These are phyloP conservation scores for Tapera naevia DNA, from an alignment of 2,797 vertebrate genomes.

Conservation along the genomic window DNA sequence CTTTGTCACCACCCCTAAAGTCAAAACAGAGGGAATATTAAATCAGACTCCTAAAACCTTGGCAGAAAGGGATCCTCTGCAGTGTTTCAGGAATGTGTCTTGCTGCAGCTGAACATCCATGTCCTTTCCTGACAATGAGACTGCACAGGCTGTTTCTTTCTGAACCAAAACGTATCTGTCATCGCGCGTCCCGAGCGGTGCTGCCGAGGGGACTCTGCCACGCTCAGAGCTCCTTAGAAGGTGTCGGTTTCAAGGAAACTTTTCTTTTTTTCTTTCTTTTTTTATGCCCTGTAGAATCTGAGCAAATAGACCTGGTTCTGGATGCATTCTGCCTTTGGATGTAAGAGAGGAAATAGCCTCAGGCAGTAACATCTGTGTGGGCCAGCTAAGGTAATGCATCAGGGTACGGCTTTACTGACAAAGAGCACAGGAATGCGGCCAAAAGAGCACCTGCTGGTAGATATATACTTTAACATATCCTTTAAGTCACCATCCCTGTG, in stretches of 20 bases:
- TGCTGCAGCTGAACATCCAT: neutral
- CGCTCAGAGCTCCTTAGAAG: constrained; percentile 28
- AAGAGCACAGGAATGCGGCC: neutral
- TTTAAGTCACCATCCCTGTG: neutral
- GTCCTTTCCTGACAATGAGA: constrained; percentile 51
- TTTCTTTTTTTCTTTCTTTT: neutral
- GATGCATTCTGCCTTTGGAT: neutral
- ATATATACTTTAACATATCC: neutral
- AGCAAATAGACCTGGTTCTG: constrained; percentile 29
- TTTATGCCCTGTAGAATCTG: neutral
- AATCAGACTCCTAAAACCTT: neutral
- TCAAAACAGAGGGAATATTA: neutral
- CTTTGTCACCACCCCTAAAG: neutral
- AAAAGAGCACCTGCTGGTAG: constrained; percentile 28
- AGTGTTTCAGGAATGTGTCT: neutral
- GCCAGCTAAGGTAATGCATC: constrained; percentile 58
- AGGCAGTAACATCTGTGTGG: constrained; percentile 31
- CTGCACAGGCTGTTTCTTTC: constrained; percentile 31
- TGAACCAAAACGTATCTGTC: constrained; percentile 68
- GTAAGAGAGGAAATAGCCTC: constrained; percentile 20
- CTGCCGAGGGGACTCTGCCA: neutral
- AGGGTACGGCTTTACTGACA: constrained; percentile 28
- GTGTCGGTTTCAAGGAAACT: constrained; percentile 25
- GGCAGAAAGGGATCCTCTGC: neutral
- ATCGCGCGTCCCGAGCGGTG: constrained; percentile 2